Conservation (phyloP, 2,113 vertebrate species). For the Lepus europaeus region DNA sequence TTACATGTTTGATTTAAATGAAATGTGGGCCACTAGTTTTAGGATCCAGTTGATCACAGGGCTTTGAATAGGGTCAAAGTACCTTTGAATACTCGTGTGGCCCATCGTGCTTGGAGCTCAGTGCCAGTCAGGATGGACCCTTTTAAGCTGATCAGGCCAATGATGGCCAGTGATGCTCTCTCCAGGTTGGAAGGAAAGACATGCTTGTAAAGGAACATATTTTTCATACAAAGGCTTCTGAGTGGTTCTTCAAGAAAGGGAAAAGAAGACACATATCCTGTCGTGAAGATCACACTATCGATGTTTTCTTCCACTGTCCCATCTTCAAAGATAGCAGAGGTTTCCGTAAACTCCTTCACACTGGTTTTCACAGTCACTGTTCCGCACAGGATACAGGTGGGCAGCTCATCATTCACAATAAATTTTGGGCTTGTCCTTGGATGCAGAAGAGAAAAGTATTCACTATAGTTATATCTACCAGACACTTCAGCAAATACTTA, state of each 20-base stretch:
- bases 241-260: slow-evolving; percentile 87
- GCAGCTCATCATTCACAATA: slow-evolving; percentile 90
- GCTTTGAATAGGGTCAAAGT: neutral
- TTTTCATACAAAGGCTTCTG: slow-evolving; percentile 74
- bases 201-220: slow-evolving; percentile 89
- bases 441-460: slow-evolving; percentile 23
- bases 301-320: slow-evolving; percentile 87
- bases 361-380: slow-evolving; percentile 88
- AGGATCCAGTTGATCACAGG: neutral
- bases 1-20: slow-evolving; percentile 12
- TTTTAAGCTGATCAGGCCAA: slow-evolving; percentile 88
- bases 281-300: slow-evolving; percentile 90
- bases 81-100: slow-evolving; percentile 92
- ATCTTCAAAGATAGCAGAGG: slow-evolving; percentile 90
- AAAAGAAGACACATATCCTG: slow-evolving; percentile 88
- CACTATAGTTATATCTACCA: neutral
- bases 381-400: slow-evolving; percentile 89
- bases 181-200: slow-evolving; percentile 91
- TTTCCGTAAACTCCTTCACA: slow-evolving; percentile 86
- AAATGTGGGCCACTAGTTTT: neutral
- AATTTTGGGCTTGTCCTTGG: slow-evolving; percentile 48
- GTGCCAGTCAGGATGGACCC: slow-evolving; percentile 90
- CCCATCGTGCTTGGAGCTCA: slow-evolving; percentile 97
- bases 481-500: neutral
- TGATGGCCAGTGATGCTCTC: slow-evolving; percentile 90